Base-by-base conservation (phyloP, 2,797 vertebrate species). In the Diglossa cyanea region DNA sequence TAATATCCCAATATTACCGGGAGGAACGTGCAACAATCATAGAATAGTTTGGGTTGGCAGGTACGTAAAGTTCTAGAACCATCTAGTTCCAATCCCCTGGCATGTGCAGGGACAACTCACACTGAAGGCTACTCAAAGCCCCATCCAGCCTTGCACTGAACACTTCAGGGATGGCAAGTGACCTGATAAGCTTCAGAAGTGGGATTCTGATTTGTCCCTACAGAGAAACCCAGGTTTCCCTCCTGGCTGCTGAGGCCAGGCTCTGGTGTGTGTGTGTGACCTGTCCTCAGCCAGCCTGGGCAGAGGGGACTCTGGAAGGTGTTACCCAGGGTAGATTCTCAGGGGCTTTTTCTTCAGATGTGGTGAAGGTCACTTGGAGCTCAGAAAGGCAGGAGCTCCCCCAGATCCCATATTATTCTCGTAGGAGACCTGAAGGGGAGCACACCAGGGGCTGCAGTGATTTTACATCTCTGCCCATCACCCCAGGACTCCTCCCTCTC, bases 371-470 rank as follows among this genome's bases (percentile, higher is more conserved):
- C 35, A 12, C 18, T 37, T 33, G 42, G 28, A 47, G 21, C 17
- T 50, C 20, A 77, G 57, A 40, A 62, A 58, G 7, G 3, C 11
- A 6, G 3, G 23, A 70, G 10, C 30, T 67, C 50, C 77, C 39
- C 28, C 44, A 28, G 17, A 21, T 31, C 16, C 25, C 37, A 5
- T 10, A 9, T 14, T 28, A 0, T 55, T 45, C 25, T 13, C 28
- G n/a, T 4, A 21, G 71, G 62, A 78, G 40, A 17, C 13, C n/a
- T 71, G 39, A 47, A 45, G n/a, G 40, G 63, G 24, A 60, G 21
- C 39, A 18, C 3, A 4, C 10, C 2, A 7, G 39, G 33, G 24
- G 33, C 44, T 37, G 30, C 24, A 7, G 0, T 15, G 25, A 3
- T 33, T 78, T 73, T 17, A 25, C 30, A 21, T 13, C 37, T 57